Conservation (phyloP, 2,888 invertebrate species). For the Parnassius mnemosyne region DNA sequence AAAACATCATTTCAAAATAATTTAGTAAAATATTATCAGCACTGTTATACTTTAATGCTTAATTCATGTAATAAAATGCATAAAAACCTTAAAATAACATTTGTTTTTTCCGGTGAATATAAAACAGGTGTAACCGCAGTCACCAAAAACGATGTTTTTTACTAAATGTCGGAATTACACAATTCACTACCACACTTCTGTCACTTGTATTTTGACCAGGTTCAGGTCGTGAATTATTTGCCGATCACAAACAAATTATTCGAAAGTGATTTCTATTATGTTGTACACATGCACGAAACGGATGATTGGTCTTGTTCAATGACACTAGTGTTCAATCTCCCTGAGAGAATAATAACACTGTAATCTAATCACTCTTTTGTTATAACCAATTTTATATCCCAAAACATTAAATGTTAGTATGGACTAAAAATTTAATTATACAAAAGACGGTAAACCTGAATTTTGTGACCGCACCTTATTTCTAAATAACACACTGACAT, state of each 20-base stretch:
- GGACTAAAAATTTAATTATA: no score
- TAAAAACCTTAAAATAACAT: conserved; percentile 75
- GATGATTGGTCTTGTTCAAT: conserved; percentile 63
- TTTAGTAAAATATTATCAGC: background rate
- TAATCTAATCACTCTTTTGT: conserved; percentile 46
- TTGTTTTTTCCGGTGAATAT: conserved; percentile 66
- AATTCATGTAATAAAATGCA: conserved; percentile 41
- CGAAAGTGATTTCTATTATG: conserved; percentile 46
- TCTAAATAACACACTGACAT: conserved; percentile 22
- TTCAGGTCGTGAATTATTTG: conserved; percentile 31
- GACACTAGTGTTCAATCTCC: conserved; percentile 56
- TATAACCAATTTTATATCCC: conserved; percentile 40
- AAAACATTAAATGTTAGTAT: conserved; percentile 5
- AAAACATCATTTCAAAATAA: conserved; percentile 38
- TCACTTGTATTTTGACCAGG: conserved; percentile 32
- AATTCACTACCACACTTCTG: conserved; percentile 36
- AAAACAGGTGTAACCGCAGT: conserved; percentile 57
- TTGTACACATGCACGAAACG: conserved; percentile 59
- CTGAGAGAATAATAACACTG: conserved; percentile 46
- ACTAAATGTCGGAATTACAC: conserved; percentile 40
- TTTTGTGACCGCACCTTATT: conserved; percentile 27
- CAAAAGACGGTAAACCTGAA: conserved; percentile 45
- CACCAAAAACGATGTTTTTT: conserved; percentile 42
- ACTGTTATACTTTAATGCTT: conserved; percentile 34
- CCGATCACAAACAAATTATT: conserved; percentile 35